Percentiles rank a stretch among this genome's conserved stretches.
These are phyloP conservation scores for Drosophila hydei DNA, from an alignment of 1,140 invertebrate species.

Conservation along the genomic window DNA sequence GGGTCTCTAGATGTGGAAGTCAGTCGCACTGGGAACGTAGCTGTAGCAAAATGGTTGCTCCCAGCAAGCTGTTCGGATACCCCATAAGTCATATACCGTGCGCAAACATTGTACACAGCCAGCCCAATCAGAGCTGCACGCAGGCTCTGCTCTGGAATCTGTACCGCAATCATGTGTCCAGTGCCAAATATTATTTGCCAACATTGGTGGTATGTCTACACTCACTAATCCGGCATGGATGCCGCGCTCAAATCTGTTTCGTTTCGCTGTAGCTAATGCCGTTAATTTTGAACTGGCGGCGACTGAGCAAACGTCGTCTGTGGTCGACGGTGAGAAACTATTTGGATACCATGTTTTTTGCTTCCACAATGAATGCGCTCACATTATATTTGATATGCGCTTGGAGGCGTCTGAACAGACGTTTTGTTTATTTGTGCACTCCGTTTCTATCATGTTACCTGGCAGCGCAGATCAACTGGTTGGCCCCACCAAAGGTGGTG, in stretches of 20 bases:
- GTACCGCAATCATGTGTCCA: slow-evolving; percentile 58
- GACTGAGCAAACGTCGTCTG: slow-evolving; percentile 6
- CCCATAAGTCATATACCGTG: slow-evolving; percentile 48
- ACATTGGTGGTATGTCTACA: slow-evolving; percentile 52
- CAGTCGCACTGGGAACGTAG: slow-evolving; percentile 21
- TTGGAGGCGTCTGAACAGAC: slow-evolving; percentile 20
- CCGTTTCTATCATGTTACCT: slow-evolving; percentile 38
- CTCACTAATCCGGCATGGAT: neutral
- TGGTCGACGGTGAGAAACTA: slow-evolving; percentile 31
- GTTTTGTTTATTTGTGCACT: slow-evolving; percentile 18
- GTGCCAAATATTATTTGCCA: slow-evolving; percentile 60
- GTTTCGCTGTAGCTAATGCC: slow-evolving; percentile 34
- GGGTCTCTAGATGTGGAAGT: neutral
- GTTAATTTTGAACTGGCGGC: slow-evolving; percentile 31
- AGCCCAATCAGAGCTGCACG: slow-evolving; percentile 50
- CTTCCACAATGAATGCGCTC: slow-evolving; percentile 40
- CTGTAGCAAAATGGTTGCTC: slow-evolving; percentile 49
- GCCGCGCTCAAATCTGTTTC: neutral
- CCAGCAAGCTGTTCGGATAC: slow-evolving; percentile 49
- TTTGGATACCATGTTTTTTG: slow-evolving; percentile 30
- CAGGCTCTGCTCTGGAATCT: slow-evolving; percentile 56
- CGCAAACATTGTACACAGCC: slow-evolving; percentile 41
- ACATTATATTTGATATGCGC: slow-evolving; percentile 47
- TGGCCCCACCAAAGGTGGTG: slow-evolving; percentile 33
- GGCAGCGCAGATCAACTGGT: slow-evolving; percentile 38